Percentiles rank a stretch among this genome's conserved stretches.
Evolutionary conservation across 2,113 vertebrate genomes (phyloP).

Genomic region (Podarcis raffonei): DNA sequence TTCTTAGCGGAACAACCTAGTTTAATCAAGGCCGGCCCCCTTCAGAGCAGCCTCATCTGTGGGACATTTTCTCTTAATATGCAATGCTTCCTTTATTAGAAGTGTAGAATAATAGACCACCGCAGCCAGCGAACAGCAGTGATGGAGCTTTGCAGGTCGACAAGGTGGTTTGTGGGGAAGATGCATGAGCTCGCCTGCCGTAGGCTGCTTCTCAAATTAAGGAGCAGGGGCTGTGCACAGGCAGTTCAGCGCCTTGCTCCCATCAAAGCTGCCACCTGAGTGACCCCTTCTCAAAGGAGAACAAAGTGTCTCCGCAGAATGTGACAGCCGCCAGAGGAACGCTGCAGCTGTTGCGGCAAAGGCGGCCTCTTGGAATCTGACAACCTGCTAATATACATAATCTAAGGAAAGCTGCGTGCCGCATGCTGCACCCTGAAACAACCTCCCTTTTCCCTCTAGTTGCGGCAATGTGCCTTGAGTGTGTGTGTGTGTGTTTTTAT

Average conservation of each 20-base stretch:
- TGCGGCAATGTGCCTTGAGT: not conserved
- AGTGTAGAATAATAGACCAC: slow-evolving; percentile 37
- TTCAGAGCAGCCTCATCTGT: slow-evolving; percentile 42
- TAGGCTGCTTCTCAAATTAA: not conserved
- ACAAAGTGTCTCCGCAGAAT: not conserved
- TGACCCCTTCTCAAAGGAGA: fast-evolving
- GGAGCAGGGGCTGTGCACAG: fast-evolving
- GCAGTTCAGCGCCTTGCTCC: fast-evolving
- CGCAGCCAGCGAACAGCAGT: not conserved
- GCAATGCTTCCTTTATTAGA: slow-evolving; percentile 20
- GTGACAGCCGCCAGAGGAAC: not conserved
- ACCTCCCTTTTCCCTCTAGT: not conserved
- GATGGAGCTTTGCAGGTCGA: not conserved
- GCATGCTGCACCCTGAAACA: not conserved
- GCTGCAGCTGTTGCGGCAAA: not conserved
- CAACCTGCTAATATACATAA: not conserved
- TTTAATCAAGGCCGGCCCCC: slow-evolving; percentile 72
- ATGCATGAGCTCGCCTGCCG: not conserved
- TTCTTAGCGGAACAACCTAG: slow-evolving; percentile 65
- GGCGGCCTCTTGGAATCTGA: slow-evolving; percentile 25
- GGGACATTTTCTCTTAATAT: slow-evolving; percentile 56
- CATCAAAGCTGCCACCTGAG: not conserved
- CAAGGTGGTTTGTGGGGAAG: slow-evolving; percentile 15
- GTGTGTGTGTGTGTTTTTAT: not conserved
- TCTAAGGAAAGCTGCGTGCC: fast-evolving